Base-by-base conservation (phyloP, 92 coral and sea anemone species). In the Epizoanthus fatuus region DNA sequence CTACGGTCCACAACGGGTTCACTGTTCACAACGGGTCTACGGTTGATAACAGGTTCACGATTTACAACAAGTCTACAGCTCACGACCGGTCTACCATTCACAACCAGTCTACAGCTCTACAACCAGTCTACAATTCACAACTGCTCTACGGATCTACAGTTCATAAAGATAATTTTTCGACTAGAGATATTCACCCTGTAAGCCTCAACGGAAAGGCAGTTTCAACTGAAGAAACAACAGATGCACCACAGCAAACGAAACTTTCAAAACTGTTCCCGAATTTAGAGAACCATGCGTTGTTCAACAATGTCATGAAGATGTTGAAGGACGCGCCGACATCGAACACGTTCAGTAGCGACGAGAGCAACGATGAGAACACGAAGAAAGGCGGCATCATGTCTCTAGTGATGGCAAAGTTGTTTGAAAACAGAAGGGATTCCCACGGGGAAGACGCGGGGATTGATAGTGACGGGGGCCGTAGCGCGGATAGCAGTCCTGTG, bases 231-330 rank as follows among this genome's bases (percentile, higher is more conserved):
- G 32, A 77, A n/a, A n/a, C 44, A 5, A 37, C 63, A 17, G 38
- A 76, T 16, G 56, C 29, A 38, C 5, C 55, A 3, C 19, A 17
- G 16, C 69, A 42, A 77, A 77, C 20, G 11, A 77, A 42, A n/a
- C 22, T 77, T 9, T 53, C 82, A 32, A 77, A 59, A 40, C 37
- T 77, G n/a, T 77, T 77, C 47, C 52, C 70, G 25, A 77, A 40
- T 60, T 77, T 77, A 44, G 82, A 77, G 57, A 77, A 77, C 65
- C 82, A 77, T 53, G 82, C 82, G 8, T 20, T 77, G 5, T 77
- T 77, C 29, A 77, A 77, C 44, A 77, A 77, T 19, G 69, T 77
- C 35, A 59, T 77, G 17, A 77, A 77, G 56, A 77, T 77, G 82
- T 17, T 77, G 82, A 77, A 77, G 51, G 82, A 38, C 2, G 70